Percentiles rank a stretch among this genome's conserved stretches.
phyloP scores from a whole-genome alignment of 35 echinoderm and acorn worm species.

The Apostichopus japonicus region DNA sequence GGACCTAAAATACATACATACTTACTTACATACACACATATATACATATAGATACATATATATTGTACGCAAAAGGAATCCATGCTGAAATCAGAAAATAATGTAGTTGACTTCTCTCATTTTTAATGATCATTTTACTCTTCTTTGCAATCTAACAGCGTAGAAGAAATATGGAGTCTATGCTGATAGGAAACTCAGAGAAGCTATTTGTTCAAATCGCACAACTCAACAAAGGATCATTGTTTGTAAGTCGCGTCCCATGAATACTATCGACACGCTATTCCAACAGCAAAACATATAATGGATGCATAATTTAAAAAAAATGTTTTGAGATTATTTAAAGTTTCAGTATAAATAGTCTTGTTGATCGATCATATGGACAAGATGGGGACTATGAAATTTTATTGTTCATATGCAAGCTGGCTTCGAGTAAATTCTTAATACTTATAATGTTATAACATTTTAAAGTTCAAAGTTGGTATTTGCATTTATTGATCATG shows the following conservation, averaged over 20 bases:
- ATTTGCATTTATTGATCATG: no score
- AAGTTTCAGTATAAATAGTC: neutral
- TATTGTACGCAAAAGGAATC: neutral
- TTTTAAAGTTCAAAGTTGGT: no score
- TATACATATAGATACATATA: no score
- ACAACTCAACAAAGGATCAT: constrained; percentile 20
- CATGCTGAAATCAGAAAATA: neutral
- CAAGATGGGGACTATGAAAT: neutral
- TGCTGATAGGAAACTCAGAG: neutral
- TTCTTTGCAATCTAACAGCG: neutral
- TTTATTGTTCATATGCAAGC: neutral
- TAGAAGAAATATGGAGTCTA: neutral
- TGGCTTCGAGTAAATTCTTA: no score
- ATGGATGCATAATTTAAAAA: no score
- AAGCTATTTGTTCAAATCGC: constrained; percentile 17
- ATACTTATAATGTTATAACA: no score
- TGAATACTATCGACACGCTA: no score
- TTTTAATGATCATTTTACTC: neutral
- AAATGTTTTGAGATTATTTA: neutral
- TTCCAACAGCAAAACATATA: no score
- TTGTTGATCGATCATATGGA: neutral
- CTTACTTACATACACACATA: neutral
- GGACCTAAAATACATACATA: no score
- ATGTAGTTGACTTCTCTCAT: neutral
- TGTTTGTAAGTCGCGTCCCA: constrained; percentile 3